Percentiles rank a stretch among this genome's conserved stretches.
phyloP scores from a whole-genome alignment of 2,113 vertebrate species.

The Tupaia chinensis region DNA sequence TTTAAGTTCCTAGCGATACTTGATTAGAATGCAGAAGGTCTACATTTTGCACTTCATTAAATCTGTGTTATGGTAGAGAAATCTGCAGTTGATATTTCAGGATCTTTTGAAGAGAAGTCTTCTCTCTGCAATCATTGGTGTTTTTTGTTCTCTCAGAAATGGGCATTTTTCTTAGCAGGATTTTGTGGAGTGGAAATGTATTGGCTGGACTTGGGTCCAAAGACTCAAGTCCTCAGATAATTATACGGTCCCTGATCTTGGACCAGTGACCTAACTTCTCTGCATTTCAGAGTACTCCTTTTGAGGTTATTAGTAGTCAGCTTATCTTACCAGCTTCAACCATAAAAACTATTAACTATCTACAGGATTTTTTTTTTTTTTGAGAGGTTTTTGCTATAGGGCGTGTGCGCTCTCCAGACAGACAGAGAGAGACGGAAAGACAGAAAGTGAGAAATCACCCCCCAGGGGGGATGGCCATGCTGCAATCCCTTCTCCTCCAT shows the following conservation, averaged over 20 bases:
- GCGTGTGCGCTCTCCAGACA: no score
- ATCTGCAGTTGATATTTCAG: not conserved
- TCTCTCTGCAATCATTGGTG: fast-evolving
- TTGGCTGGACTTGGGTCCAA: not conserved
- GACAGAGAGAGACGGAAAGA: no score
- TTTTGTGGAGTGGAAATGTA: no score
- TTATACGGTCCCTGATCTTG: not conserved
- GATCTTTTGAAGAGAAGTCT: not conserved
- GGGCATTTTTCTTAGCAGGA: not conserved
- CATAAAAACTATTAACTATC: not conserved
- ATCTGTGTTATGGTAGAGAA: constrained; percentile 7
- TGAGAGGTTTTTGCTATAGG: no score
- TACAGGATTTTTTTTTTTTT: not conserved
- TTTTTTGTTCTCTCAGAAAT: not conserved
- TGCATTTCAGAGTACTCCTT: fast-evolving
- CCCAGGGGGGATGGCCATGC: no score
- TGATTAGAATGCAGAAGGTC: not conserved
- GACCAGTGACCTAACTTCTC: not conserved
- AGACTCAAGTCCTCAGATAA: not conserved
- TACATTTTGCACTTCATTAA: not conserved
- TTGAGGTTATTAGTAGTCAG: no score
- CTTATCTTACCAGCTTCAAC: not conserved
- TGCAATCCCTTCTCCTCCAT: no score
- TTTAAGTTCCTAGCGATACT: not conserved
- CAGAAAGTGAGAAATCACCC: no score